Base-by-base conservation (phyloP, 2,888 invertebrate species). In the Graphium colonna region DNA sequence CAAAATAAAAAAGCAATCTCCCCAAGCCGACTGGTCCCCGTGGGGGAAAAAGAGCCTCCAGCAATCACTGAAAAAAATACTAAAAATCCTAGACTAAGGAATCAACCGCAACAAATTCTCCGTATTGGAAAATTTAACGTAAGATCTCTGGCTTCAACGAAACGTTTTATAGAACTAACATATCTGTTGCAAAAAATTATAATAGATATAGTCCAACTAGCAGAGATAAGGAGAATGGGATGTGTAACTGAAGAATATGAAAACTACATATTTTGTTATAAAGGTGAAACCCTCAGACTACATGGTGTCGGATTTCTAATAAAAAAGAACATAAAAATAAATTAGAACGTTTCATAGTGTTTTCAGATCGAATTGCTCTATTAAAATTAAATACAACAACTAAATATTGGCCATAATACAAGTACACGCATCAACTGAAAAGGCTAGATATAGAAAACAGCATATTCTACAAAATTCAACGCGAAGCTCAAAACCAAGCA, bases 111-210 rank as follows among this genome's bases (percentile, higher is more conserved):
- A 43, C 43, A 17, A 17, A 43, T 18, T 16, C 43, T 43, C 18
- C 1, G 17, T 7, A 43, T 43, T 43, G 43, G 43, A 17, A 43
- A 17, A 43, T 43, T 43, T 16, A 43, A 43, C n/a, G 43, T 43
- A 12, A 15, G 26, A 43, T 43, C 43, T 17, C 26, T 43, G n/a
- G 16, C 43, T 15, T 8, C 15, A 43, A 43, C 43, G 9, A 17
- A 43, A 43, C n/a, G 26, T 17, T 43, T 43, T 43, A 7, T 43
- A 18, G 43, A 43, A 43, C n/a, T 43, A 10, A 43, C 43, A 43
- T 43, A 16, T 15, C 5, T 43, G 10, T 21, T 21, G 5, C 21
- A 43, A 21, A 12, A 1, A 8, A 15, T 7, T 17, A 43, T 1
- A 43, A 43, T 9, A 15, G 15, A 43, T 5, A 21, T 21, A 21